Percentiles rank a stretch among this genome's conserved stretches.
Conservation (phyloP, 2,888 invertebrate species). For the Abscondita cerata region DNA sequence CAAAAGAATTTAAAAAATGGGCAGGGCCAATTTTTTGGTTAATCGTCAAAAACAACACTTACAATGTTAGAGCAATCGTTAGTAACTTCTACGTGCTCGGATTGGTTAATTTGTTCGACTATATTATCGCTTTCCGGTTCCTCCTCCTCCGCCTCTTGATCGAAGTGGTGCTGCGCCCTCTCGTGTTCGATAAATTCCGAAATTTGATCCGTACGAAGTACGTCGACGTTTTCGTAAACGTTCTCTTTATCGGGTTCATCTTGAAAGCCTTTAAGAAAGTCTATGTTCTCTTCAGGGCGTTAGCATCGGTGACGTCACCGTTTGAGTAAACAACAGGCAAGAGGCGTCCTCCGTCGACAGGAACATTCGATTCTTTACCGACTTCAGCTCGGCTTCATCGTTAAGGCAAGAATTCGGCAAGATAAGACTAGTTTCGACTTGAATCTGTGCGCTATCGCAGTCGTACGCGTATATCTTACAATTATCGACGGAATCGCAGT, state of each 20-base stretch:
- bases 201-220: too few species aligned
- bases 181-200: neutral
- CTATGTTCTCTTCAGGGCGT: conserved; percentile 59
- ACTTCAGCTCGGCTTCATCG: conserved; percentile 41
- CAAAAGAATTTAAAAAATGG: too few species aligned
- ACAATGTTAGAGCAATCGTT: conserved; percentile 31
- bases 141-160: conserved; percentile 36
- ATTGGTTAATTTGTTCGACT: conserved; percentile 55
- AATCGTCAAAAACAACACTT: too few species aligned
- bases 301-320: conserved; percentile 58
- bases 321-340: conserved; percentile 57
- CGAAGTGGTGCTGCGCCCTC: conserved; percentile 1
- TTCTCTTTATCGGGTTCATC: conserved; percentile 43
- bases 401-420: conserved; percentile 38
- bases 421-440: conserved; percentile 14
- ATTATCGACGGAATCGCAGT: neutral
- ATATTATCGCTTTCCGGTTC: conserved; percentile 51
- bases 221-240: conserved; percentile 1
- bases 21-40: too few species aligned
- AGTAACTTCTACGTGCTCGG: conserved; percentile 46
- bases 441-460: conserved; percentile 14
- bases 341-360: conserved; percentile 55
- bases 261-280: conserved; percentile 57
- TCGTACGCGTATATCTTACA: neutral
- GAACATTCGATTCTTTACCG: conserved; percentile 56